These are phyloP conservation scores for Eulemur rubriventer DNA, from an alignment of 2,797 vertebrate genomes.

Conservation along the genomic window DNA sequence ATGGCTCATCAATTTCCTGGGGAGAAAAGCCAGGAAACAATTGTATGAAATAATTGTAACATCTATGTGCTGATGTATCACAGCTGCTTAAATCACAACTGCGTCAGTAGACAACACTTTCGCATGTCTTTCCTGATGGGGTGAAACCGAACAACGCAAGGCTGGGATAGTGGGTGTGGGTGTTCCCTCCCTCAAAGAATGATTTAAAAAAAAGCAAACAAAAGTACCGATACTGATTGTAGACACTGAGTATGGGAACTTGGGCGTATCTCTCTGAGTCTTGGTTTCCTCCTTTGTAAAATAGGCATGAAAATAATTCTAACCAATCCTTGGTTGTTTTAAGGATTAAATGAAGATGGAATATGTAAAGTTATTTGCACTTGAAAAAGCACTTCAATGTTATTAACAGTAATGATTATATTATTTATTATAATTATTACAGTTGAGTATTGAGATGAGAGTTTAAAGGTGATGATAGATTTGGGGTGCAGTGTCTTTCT, in stretches of 20 bases:
- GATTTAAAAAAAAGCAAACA: background rate
- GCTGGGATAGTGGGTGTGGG: background rate
- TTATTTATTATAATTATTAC: background rate
- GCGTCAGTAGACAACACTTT: background rate
- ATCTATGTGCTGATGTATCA: background rate
- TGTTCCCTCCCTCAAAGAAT: background rate
- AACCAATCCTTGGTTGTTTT: background rate
- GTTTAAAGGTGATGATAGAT: background rate
- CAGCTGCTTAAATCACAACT: background rate
- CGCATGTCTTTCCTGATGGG: background rate
- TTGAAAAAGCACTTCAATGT: background rate
- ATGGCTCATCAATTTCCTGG: background rate
- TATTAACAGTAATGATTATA: background rate
- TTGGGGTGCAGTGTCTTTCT: background rate
- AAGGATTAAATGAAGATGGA: background rate
- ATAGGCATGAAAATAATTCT: background rate
- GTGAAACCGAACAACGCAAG: background rate
- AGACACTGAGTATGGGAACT: background rate
- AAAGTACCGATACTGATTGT: background rate
- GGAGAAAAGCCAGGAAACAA: background rate
- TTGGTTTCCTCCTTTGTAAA: slow-evolving; percentile 11
- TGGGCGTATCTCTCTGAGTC: background rate
- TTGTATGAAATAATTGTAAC: background rate
- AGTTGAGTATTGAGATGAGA: background rate
- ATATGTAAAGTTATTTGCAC: background rate